Base-by-base conservation (phyloP, 1,140 invertebrate species). In the Leguminivora glycinivorella region DNA sequence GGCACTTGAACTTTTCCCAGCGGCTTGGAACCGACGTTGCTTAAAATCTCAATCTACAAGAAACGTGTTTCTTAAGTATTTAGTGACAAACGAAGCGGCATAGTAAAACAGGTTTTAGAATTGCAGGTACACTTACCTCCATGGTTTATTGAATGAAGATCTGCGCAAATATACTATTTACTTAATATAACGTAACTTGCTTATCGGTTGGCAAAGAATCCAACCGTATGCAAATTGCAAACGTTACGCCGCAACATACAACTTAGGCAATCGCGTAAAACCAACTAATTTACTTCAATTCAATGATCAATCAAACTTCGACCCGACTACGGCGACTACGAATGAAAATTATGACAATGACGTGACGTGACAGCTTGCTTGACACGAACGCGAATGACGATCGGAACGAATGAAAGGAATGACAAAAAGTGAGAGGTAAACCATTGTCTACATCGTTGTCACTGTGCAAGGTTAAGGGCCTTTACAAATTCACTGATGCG, bases 41-140 rank as follows among this genome's bases (percentile, higher is more conserved):
- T 94, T 34, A 94, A 74, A 72, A 95, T 92, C 91, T 94, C 93
- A 70, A 94, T 91, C 93, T 95, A 78, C 74, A 89, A 85, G 56
- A 7, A 67, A 67, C 3, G 56, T 9, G 6, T 31, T 19, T 17
- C 17, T 31, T 40, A 68, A 26, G 17, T 56, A 10, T 17, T 47
- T 14, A 9, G 19, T 2, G n/a, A 5, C 47, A 52, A 22, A 52
- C 47, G 40, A 5, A 43, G n/a, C 40, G 14, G 6, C 19, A 63
- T 14, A 9, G 14, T 63, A 29, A 63, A 63, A 63, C 58, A 29
- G 58, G 58, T 63, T 63, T 34, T 34, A 19, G 58, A 26, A 19
- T 63, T 19, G n/a, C 58, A 29, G 26, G 25, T 38, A 12, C 10
- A 26, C 56, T 60, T 63, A 63, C 58, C 58, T 63, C 58, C 58